These are phyloP conservation scores for Limnephilus marmoratus DNA, from an alignment of 2,888 invertebrate genomes.

Conservation along the genomic window DNA sequence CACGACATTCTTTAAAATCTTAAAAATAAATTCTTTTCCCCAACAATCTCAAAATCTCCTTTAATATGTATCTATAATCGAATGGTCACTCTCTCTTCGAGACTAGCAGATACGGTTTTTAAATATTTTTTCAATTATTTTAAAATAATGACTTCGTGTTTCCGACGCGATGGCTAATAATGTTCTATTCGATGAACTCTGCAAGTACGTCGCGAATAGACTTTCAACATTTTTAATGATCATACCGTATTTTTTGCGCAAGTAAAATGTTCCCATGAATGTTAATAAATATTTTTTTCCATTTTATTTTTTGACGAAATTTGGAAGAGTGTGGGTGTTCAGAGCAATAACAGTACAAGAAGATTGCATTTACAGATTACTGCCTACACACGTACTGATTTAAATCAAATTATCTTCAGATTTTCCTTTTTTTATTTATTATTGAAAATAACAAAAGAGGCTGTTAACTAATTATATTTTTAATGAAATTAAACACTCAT, in stretches of 20 bases:
- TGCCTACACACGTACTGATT: background rate
- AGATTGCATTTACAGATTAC: background rate
- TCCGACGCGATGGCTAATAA: background rate
- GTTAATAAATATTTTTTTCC: background rate
- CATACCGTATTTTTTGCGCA: background rate
- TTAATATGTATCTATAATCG: background rate
- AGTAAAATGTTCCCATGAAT: background rate
- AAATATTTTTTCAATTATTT: background rate
- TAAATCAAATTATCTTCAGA: background rate
- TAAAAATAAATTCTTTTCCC: no score
- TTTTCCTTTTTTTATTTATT: background rate
- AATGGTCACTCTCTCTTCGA: background rate
- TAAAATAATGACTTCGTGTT: background rate
- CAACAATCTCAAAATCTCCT: no score
- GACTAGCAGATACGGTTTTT: background rate
- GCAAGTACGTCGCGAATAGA: background rate
- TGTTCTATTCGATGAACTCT: background rate
- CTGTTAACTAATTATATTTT: no score
- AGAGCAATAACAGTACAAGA: background rate
- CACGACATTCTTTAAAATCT: no score
- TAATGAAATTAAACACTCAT: no score
- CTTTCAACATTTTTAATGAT: slow-evolving; percentile 6
- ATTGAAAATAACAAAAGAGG: no score
- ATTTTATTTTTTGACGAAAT: background rate
- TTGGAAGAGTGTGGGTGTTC: background rate